Base-by-base conservation (phyloP, 2,113 vertebrate genomes). In the Pteruthius melanotis region DNA sequence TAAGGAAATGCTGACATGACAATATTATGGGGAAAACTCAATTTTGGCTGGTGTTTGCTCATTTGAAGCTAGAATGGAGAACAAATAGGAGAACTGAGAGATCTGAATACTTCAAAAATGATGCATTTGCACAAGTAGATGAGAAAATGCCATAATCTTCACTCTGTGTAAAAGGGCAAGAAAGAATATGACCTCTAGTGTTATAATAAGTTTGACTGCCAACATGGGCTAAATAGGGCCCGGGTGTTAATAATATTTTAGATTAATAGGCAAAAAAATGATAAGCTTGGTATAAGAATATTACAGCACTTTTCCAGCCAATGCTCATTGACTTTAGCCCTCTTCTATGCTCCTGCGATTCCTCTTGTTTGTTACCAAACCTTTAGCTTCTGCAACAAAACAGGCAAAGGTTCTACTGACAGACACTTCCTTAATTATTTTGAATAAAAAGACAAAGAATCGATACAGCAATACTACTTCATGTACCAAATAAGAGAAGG, bases 401-500 rank as follows among this genome's bases (percentile, higher is more conserved):
- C 9, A 74, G 23, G 13, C 15, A 64, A 83, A 60, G 40, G n/a
- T 56, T 81, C n/a, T 92, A 14, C 16, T 57, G 14, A 39, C 5
- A 63, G 14, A 39, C 8, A 22, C 2, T 70, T 65, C 3, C 13
- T 66, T 33, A 35, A 6, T 35, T 31, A 4, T 18, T 80, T 52
- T 57, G 45, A 69, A 28, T 33, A 59, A 68, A 64, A 64, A 47
- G 27, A 24, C 6, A 83, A 68, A 60, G 26, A 76, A 54, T 49
- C 22, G 30, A 22, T 60, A 59, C 13, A 57, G 16, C 13, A 68
- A 40, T 39, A 40, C 5, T 83, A 14, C 6, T 72, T 50, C 0
- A 0, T 50, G 16, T 50, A 40, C 19, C 7, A 0, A 35, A 10
- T 49, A 66, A 66, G 45, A 57, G 6, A 37, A 5, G 1, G 1